phyloP scores from a whole-genome alignment of 2,888 invertebrate genomes.

The Polymixis flavicincta region DNA sequence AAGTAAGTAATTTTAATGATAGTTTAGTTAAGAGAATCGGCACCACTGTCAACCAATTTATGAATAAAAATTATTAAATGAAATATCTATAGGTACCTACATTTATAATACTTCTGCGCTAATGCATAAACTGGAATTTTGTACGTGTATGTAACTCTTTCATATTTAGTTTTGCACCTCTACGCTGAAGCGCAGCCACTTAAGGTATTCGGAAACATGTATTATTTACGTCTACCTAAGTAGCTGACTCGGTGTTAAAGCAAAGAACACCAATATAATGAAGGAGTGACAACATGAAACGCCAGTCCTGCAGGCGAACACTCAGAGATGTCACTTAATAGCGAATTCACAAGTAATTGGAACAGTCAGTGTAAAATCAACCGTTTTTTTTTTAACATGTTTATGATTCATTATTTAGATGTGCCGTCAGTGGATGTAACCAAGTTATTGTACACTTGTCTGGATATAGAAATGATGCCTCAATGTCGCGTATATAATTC shows the following conservation, averaged over 20 bases:
- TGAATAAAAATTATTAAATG: not conserved
- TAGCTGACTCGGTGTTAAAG: not conserved
- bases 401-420: not conserved
- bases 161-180: no score
- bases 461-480: slow-evolving; percentile 1
- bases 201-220: not conserved
- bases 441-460: not conserved
- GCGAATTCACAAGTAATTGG: not conserved
- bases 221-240: slow-evolving; percentile 22
- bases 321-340: not conserved
- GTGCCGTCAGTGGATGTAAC: not conserved
- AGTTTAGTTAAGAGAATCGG: no score
- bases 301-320: not conserved
- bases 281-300: not conserved
- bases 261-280: not conserved
- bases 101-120: not conserved
- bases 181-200: not conserved
- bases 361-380: not conserved
- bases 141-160: not conserved
- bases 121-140: slow-evolving; percentile 1
- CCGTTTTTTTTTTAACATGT: no score
- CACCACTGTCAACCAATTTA: not conserved
- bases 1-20: no score
- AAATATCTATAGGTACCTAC: not conserved
- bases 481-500: not conserved